Conservation (phyloP, 2,113 vertebrate species). For the Ia io region DNA sequence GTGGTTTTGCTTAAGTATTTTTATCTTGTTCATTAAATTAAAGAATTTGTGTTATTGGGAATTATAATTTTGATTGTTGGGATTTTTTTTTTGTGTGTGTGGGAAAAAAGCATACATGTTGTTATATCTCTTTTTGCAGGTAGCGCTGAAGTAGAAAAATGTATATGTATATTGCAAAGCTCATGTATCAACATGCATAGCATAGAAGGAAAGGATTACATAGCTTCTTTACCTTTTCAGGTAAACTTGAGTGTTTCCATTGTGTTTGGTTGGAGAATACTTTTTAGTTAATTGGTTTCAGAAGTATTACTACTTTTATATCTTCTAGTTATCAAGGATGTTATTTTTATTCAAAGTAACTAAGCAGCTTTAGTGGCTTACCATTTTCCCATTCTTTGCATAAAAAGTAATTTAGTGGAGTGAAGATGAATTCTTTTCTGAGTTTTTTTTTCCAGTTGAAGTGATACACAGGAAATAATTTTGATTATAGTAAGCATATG, state of each 20-base stretch:
- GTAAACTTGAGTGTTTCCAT: constrained; percentile 75
- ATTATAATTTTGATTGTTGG: not conserved
- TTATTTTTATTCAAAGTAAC: constrained; percentile 22
- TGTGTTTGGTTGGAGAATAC: constrained; percentile 9
- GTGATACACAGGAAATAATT: not conserved
- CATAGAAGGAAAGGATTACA: constrained; percentile 95
- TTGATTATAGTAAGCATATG: not conserved
- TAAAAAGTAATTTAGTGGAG: constrained; percentile 22
- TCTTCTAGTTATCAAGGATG: not conserved
- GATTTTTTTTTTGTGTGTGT: not conserved
- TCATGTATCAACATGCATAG: constrained; percentile 96
- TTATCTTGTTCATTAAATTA: constrained; percentile 29
- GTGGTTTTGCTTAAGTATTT: not conserved
- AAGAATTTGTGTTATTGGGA: constrained; percentile 9
- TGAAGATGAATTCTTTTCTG: not conserved
- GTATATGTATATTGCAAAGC: constrained; percentile 95
- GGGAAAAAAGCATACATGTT: not conserved
- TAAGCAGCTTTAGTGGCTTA: not conserved
- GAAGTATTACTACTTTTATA: not conserved
- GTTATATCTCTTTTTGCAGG: constrained; percentile 18
- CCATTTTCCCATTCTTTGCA: not conserved
- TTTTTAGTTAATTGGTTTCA: constrained; percentile 21
- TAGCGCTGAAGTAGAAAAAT: constrained; percentile 83
- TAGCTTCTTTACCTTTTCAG: constrained; percentile 96
- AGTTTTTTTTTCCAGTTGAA: constrained; percentile 11